phyloP scores from a whole-genome alignment of 2,797 vertebrate genomes.

The Emydoidea blandingii region DNA sequence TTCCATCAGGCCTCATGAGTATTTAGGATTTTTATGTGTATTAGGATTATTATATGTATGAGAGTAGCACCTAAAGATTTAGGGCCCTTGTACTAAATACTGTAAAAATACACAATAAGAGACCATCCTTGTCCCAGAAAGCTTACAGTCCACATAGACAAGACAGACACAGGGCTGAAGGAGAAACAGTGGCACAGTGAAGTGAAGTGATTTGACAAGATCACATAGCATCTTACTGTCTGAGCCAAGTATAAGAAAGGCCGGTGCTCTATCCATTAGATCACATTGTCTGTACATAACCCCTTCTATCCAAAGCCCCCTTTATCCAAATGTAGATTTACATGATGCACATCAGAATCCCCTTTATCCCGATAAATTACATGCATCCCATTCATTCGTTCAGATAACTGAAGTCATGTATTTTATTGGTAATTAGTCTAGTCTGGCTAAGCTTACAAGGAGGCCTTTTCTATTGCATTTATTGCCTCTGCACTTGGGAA shows the following conservation, averaged over 20 bases:
- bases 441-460: slow-evolving; percentile 8
- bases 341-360: slow-evolving; percentile 58
- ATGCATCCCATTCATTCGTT: slow-evolving; percentile 35
- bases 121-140: too few species aligned
- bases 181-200: too few species aligned
- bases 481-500: not conserved
- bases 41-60: too few species aligned
- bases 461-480: not conserved
- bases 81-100: too few species aligned
- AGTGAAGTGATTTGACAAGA: not conserved
- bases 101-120: too few species aligned
- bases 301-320: slow-evolving; percentile 34
- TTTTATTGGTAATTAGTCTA: slow-evolving; percentile 48
- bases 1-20: slow-evolving; percentile 11
- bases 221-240: slow-evolving; percentile 50
- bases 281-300: slow-evolving; percentile 67
- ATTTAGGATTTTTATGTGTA: slow-evolving; percentile 22
- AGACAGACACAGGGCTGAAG: too few species aligned
- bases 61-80: too few species aligned
- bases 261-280: slow-evolving; percentile 63
- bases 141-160: too few species aligned
- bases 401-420: slow-evolving; percentile 46
- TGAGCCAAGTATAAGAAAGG: slow-evolving; percentile 61
- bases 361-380: slow-evolving; percentile 63
- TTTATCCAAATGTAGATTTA: not conserved